These are phyloP conservation scores for Cetonia aurata DNA, from an alignment of 2,888 invertebrate genomes.

Conservation along the genomic window DNA sequence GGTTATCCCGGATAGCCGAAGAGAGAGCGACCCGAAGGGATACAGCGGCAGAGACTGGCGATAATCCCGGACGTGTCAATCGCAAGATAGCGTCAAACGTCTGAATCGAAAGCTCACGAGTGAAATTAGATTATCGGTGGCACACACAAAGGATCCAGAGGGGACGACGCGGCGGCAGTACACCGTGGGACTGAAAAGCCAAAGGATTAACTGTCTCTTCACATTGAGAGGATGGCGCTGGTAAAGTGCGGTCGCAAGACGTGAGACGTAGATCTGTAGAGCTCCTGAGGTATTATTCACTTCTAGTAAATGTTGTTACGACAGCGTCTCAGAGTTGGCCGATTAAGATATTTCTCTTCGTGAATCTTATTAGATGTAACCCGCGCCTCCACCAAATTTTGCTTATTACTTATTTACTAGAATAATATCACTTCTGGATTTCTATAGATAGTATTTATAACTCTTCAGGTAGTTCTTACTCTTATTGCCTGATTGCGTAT, in stretches of 20 bases:
- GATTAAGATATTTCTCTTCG: too few species aligned
- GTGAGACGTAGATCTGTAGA: constrained; percentile 40
- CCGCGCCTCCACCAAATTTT: too few species aligned
- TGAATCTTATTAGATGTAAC: too few species aligned
- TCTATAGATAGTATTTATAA: too few species aligned
- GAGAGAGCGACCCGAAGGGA: constrained; percentile 8
- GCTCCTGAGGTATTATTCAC: constrained; percentile 49
- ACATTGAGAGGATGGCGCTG: constrained; percentile 26
- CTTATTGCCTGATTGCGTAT: too few species aligned
- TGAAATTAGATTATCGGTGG: constrained; percentile 27
- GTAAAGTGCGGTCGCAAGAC: too few species aligned
- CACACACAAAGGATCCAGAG: constrained; percentile 17
- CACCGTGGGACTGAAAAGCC: constrained; percentile 10
- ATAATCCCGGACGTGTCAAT: constrained; percentile 26
- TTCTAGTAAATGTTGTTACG: background rate
- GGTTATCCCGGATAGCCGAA: too few species aligned
- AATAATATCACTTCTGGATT: too few species aligned
- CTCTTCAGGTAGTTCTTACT: too few species aligned
- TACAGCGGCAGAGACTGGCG: background rate
- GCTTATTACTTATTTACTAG: too few species aligned
- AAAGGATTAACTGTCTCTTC: constrained; percentile 48
- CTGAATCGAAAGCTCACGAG: constrained; percentile 18
- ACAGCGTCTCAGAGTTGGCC: too few species aligned
- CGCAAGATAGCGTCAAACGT: constrained; percentile 31
- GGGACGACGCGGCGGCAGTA: constrained; percentile 12